Evolutionary conservation across 2,888 invertebrate genomes (phyloP).

Genomic region (Himalopsyche kuldschensis): DNA sequence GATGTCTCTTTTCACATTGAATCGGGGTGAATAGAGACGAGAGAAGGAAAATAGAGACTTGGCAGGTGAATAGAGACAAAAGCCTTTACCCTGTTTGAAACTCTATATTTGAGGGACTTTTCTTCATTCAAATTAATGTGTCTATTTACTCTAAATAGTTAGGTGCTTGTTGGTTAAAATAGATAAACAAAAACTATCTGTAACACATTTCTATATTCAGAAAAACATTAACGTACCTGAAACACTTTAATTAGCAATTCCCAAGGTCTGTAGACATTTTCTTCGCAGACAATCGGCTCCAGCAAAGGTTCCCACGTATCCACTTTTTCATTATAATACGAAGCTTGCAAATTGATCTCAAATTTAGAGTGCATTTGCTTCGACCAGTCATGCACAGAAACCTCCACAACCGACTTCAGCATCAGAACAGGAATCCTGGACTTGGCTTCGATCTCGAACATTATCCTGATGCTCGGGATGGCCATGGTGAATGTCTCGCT

Average conservation of each 20-base stretch:
- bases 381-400: conserved; percentile 70
- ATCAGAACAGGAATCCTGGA: conserved; percentile 58
- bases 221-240: conserved; percentile 48
- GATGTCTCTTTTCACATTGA: no score
- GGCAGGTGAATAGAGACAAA: no score
- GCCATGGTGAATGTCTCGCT: conserved; percentile 57
- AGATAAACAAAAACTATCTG: no score
- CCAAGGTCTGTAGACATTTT: conserved; percentile 72
- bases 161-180: no score
- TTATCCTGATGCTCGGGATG: conserved; percentile 62
- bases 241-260: conserved; percentile 68
- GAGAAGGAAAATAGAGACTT: no score
- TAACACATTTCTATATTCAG: no score
- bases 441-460: conserved; percentile 65
- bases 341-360: conserved; percentile 52
- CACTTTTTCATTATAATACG: conserved; percentile 69
- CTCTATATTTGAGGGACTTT: no score
- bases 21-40: no score
- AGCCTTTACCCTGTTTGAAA: no score
- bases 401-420: conserved; percentile 60
- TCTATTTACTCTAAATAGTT: no score
- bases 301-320: conserved; percentile 83
- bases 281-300: conserved; percentile 71
- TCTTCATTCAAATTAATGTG: no score
- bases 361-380: conserved; percentile 57